Percentiles rank a stretch among this genome's conserved stretches.
Evolutionary conservation across 2,113 vertebrate genomes (phyloP).

Genomic region (Theristicus caerulescens): DNA sequence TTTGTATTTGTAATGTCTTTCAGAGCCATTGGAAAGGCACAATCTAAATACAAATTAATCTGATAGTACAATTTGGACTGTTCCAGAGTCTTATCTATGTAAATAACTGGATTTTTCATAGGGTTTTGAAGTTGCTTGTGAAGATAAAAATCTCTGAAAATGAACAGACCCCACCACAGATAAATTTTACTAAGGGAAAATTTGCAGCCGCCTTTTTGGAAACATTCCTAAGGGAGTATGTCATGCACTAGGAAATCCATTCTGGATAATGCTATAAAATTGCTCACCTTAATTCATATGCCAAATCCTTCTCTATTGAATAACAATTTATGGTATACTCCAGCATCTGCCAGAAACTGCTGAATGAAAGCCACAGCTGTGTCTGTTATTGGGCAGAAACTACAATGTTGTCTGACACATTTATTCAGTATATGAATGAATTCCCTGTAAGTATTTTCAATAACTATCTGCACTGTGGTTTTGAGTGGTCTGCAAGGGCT

Average conservation of each 20-base stretch:
- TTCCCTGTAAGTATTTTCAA: neutral
- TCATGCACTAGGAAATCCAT: slow-evolving; percentile 63
- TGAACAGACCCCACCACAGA: neutral
- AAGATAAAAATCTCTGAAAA: slow-evolving; percentile 41
- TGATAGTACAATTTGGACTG: neutral
- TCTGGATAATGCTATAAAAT: slow-evolving; percentile 59
- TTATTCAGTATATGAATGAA: slow-evolving; percentile 2
- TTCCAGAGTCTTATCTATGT: neutral
- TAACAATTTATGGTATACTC: slow-evolving; percentile 28
- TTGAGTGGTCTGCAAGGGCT: neutral
- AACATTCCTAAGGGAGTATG: slow-evolving; percentile 55
- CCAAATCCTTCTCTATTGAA: slow-evolving; percentile 65
- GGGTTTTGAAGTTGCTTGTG: neutral
- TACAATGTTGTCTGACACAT: neutral
- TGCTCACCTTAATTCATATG: slow-evolving; percentile 57
- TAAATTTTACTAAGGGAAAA: slow-evolving; percentile 40
- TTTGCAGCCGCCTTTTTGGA: slow-evolving; percentile 29
- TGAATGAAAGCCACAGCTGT: slow-evolving; percentile 52
- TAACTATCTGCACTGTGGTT: neutral
- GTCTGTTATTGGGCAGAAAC: slow-evolving; percentile 11
- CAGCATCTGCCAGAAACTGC: slow-evolving; percentile 41
- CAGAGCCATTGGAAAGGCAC: neutral
- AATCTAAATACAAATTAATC: slow-evolving; percentile 13
- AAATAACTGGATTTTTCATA: neutral
- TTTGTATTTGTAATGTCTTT: neutral